Percentiles rank a stretch among this genome's conserved stretches.
These are phyloP conservation scores for Agrotis exclamationis DNA, from an alignment of 2,888 invertebrate species.

Conservation along the genomic window DNA sequence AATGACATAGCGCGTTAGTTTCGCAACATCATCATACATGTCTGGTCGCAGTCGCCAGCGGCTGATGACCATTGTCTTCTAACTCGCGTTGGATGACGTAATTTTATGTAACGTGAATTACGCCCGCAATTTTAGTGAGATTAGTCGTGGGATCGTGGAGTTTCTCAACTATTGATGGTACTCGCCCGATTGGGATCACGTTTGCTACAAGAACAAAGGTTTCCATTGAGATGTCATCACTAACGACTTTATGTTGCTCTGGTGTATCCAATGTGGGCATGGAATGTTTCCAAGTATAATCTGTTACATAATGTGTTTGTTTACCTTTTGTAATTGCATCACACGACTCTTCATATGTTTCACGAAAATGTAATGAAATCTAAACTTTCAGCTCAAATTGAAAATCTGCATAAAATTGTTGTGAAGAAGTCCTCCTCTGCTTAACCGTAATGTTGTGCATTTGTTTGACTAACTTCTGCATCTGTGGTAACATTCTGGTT, in stretches of 20 bases:
- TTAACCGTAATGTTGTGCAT: not conserved
- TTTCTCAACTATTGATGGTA: constrained; percentile 77
- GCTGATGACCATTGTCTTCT: constrained; percentile 69
- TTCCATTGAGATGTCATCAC: constrained; percentile 65
- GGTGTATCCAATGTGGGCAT: constrained; percentile 12
- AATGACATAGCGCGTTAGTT: constrained; percentile 64
- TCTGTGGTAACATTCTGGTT: not conserved
- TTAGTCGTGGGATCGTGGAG: constrained; percentile 80
- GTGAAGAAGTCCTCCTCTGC: too few species aligned
- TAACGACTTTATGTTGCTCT: constrained; percentile 50
- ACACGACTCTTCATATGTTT: not conserved
- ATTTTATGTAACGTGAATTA: constrained; percentile 78
- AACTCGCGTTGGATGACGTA: constrained; percentile 74
- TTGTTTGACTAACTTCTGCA: not conserved
- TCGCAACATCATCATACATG: constrained; percentile 68
- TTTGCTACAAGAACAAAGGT: constrained; percentile 49
- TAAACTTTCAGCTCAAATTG: not conserved
- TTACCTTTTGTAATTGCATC: constrained; percentile 5
- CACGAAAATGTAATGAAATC: not conserved
- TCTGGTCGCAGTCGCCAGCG: constrained; percentile 53
- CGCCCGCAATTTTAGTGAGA: constrained; percentile 75
- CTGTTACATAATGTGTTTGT: constrained; percentile 20
- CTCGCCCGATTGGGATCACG: constrained; percentile 62
- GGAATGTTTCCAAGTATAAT: constrained; percentile 34
- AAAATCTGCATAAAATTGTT: not conserved